Evolutionary conservation across 2,797 vertebrate genomes (phyloP), one percentile per base, ranked within the genome.

Genomic region (Esox lucius): DNA sequence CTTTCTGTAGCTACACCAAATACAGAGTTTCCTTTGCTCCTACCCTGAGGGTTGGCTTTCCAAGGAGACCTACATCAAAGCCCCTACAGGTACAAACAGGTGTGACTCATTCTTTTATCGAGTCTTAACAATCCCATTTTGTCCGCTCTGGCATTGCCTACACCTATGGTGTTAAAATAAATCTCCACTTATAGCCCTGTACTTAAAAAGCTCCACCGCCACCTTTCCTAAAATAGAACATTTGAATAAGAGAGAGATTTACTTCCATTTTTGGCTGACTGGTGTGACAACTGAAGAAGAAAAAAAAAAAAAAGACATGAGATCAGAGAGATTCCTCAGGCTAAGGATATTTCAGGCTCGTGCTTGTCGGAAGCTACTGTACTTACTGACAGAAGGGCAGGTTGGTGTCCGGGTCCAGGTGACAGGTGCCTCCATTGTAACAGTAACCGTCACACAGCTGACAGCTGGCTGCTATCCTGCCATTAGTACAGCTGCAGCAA

Each of bases 381-480:
- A 98, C 98, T 98, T 95, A 99, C 98, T 98, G 91, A 93, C 98
- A 99, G 91, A 96, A 93, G 90, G 96, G 97, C 78, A 97, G 87
- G 84, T 94, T 98, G 89, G 96, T 97, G 91, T 98, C 96, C 2
- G 96, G 95, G 90, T 98, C 97, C 92, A 99, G 94, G 81, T 97
- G 96, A 90, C 98, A 99, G 16, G 95, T 97, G 86, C 97, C 98
- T 81, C 96, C 96, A 75, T 98, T 98, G 91, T 99, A 99, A 88
- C 98, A 99, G 94, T 97, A 98, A 80, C 98, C 98, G 77, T 98
- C 98, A 93, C 98, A 99, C 81, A 98, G 91, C 86, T 98, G 97
- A 91, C 98, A 99, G 88, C 97, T 97, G 26, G 97, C 94, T 78
- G 97, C 96, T 81, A 98, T 95, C 92, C 97, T 97, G 84, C 98